Evolutionary conservation across 2,888 invertebrate genomes (phyloP).

Genomic region (Yponomeuta evonymella): DNA sequence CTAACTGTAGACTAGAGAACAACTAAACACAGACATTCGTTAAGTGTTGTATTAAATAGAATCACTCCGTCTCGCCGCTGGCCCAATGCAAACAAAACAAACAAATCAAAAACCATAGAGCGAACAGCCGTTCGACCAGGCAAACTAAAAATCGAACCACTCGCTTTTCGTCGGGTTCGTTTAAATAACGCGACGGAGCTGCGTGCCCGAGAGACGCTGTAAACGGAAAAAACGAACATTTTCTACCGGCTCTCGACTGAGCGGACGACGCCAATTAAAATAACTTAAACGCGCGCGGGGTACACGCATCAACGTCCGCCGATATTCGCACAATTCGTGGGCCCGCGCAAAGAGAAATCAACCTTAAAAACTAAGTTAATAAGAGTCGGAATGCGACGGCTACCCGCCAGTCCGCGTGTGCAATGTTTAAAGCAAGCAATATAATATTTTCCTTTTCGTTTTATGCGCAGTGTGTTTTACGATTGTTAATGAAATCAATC

Average conservation of each 20-base stretch:
- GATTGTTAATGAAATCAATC: conserved; percentile 11
- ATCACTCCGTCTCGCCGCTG: conserved; percentile 34
- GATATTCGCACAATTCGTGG: conserved; percentile 24
- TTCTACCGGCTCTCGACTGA: conserved; percentile 1
- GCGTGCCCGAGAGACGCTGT: neutral
- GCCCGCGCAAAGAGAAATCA: conserved; percentile 57
- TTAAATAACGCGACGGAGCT: conserved; percentile 25
- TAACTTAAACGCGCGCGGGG: neutral
- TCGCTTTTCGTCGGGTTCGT: conserved; percentile 37
- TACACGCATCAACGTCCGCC: conserved; percentile 7
- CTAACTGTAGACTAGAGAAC: conserved; percentile 70
- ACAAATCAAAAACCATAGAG: conserved; percentile 41
- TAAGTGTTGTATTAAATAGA: conserved; percentile 41
- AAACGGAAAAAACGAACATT: conserved; percentile 1
- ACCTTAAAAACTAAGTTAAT: conserved; percentile 59
- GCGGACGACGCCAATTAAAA: neutral
- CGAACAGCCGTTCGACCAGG: conserved; percentile 37
- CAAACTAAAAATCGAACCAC: conserved; percentile 50
- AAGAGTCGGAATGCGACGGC: conserved; percentile 67
- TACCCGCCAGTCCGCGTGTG: conserved; percentile 48
- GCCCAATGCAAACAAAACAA: conserved; percentile 38
- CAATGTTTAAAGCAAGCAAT: conserved; percentile 13
- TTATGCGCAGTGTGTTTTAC: conserved; percentile 12
- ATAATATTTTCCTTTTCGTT: neutral
- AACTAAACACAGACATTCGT: conserved; percentile 56